phyloP scores from a whole-genome alignment of 2,113 vertebrate species.

The Hydrochoerus hydrochaeris region DNA sequence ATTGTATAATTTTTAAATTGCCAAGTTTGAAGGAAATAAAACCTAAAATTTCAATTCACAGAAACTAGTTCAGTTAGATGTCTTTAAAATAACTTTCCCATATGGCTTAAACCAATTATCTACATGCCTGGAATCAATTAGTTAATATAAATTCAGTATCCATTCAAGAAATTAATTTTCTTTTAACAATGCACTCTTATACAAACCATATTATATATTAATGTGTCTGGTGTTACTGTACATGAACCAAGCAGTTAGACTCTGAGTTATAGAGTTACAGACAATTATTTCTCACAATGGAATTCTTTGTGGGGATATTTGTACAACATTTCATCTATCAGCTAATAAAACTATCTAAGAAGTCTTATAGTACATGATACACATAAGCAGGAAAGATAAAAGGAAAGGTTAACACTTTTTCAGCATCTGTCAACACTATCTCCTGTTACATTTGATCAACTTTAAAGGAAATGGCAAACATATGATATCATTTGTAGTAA shows the following conservation, averaged over 20 bases:
- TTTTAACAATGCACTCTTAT: conserved; percentile 56
- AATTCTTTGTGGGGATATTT: conserved; percentile 67
- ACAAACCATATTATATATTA: conserved; percentile 39
- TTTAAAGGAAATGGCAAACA: conserved; percentile 82
- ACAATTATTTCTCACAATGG: conserved; percentile 53
- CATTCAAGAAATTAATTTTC: conserved; percentile 55
- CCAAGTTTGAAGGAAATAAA: conserved; percentile 8
- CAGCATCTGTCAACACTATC: conserved; percentile 79
- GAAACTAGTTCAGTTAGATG: not conserved
- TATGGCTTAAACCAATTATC: not conserved
- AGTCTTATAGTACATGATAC: conserved; percentile 66
- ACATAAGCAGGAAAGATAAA: conserved; percentile 77
- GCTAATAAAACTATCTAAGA: conserved; percentile 75
- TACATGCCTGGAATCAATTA: conserved; percentile 58
- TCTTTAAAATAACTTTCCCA: conserved; percentile 56
- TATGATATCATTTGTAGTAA: conserved; percentile 81
- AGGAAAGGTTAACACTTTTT: conserved; percentile 81
- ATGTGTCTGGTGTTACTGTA: conserved; percentile 59
- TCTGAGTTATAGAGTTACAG: conserved; percentile 52
- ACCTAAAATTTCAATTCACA: not conserved
- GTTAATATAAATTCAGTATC: conserved; percentile 63
- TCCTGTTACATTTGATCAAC: conserved; percentile 80
- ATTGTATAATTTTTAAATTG: not conserved
- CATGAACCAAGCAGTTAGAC: conserved; percentile 58
- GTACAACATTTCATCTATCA: conserved; percentile 76